Conservation (phyloP, 2,113 vertebrate species). For the Tylochromis polylepis region DNA sequence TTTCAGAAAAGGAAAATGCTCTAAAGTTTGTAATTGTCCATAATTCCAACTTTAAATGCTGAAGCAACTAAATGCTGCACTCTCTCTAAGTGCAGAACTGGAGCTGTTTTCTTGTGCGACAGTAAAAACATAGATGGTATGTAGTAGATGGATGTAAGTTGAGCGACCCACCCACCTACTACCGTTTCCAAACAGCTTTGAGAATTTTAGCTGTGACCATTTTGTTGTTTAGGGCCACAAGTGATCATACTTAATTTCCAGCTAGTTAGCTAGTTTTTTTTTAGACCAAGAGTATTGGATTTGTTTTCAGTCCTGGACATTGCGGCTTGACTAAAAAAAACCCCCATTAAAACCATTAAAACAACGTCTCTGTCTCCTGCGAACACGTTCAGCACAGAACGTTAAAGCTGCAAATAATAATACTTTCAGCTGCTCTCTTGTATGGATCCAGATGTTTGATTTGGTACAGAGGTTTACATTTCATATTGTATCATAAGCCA, state of each 20-base stretch:
- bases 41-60: background rate
- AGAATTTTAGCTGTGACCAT: background rate
- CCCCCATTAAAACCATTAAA: too few relatives aligned
- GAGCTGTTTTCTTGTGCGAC: background rate
- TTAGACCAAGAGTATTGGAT: background rate
- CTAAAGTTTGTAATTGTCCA: background rate
- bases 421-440: background rate
- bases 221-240: background rate
- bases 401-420: background rate
- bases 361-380: background rate
- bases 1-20: background rate
- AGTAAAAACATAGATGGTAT: background rate
- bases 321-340: background rate
- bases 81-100: background rate
- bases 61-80: background rate
- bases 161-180: background rate
- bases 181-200: background rate
- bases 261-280: too few relatives aligned
- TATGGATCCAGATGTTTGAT: background rate
- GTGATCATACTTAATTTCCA: background rate
- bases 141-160: background rate
- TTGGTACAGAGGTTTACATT: background rate
- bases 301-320: fast-evolving
- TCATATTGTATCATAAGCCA: background rate
- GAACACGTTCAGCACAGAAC: background rate